Conservation (phyloP, 2,797 vertebrate species). For the Microctenopoma stevenorrisi region DNA sequence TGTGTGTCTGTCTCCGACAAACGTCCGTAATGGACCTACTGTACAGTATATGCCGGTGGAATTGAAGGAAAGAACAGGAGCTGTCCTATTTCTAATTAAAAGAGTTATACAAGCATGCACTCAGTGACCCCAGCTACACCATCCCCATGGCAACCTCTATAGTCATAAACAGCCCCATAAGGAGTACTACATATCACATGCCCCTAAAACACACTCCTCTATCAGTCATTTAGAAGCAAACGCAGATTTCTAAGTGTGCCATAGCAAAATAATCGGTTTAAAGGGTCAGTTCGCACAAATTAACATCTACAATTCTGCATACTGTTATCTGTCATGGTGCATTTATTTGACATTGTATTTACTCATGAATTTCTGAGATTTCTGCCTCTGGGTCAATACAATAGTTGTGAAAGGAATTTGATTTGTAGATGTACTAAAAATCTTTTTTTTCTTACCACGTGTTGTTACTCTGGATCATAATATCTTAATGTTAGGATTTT, state of each 20-base stretch:
- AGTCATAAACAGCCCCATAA: constrained; percentile 45
- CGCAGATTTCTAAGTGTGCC: constrained; percentile 41
- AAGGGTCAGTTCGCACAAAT: constrained; percentile 37
- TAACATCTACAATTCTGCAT: constrained; percentile 2
- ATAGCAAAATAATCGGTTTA: constrained; percentile 43
- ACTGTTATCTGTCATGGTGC: constrained; percentile 4
- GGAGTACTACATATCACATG: constrained; percentile 48
- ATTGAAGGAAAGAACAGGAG: constrained; percentile 44
- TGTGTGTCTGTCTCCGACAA: constrained; percentile 47
- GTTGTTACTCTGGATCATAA: not conserved
- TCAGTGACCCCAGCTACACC: constrained; percentile 29
- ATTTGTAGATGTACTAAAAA: not conserved
- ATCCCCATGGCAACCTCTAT: constrained; percentile 51
- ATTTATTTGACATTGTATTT: not conserved
- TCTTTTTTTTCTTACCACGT: no score
- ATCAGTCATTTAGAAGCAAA: constrained; percentile 59
- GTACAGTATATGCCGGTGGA: constrained; percentile 38
- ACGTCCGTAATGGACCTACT: constrained; percentile 38
- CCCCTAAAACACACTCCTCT: constrained; percentile 52
- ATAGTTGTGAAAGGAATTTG: not conserved
- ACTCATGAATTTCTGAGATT: not conserved
- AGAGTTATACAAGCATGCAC: constrained; percentile 49
- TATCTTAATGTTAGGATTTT: not conserved
- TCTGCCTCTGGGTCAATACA: not conserved
- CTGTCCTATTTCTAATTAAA: constrained; percentile 45